phyloP scores from a whole-genome alignment of 2,113 vertebrate species.

The Setophaga kirtlandii region DNA sequence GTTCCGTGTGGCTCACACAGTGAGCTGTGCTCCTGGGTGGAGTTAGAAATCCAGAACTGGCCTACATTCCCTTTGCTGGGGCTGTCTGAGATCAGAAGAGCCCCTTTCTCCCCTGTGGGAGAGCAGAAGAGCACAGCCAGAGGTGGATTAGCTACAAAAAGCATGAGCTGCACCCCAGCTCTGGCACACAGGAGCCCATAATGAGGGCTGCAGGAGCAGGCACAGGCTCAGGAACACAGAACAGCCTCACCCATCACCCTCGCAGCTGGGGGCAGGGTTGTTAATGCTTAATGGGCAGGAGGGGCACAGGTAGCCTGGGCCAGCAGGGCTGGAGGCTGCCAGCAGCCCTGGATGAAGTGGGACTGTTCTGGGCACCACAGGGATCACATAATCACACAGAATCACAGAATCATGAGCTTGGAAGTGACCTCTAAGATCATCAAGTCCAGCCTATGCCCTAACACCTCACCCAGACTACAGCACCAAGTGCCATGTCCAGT shows the following conservation, averaged over 20 bases:
- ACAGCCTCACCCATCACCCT: background rate
- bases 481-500: no score
- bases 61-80: background rate
- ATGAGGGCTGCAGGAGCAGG: background rate
- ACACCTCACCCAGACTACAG: no score
- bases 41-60: background rate
- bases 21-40: background rate
- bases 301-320: background rate
- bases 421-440: no score
- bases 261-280: background rate
- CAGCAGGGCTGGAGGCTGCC: background rate
- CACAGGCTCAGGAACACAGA: background rate
- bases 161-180: background rate
- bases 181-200: background rate
- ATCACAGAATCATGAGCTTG: no score
- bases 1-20: fast-evolving
- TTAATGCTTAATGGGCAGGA: background rate
- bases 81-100: background rate
- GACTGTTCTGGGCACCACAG: background rate
- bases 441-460: no score
- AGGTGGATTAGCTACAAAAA: background rate
- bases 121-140: background rate
- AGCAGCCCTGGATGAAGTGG: background rate
- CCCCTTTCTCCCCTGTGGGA: background rate
- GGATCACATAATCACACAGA: no score